Percentiles rank a stretch among this genome's conserved stretches.
Conservation (phyloP, 2,888 invertebrate genomes). For the Leucoptera coffeella region DNA sequence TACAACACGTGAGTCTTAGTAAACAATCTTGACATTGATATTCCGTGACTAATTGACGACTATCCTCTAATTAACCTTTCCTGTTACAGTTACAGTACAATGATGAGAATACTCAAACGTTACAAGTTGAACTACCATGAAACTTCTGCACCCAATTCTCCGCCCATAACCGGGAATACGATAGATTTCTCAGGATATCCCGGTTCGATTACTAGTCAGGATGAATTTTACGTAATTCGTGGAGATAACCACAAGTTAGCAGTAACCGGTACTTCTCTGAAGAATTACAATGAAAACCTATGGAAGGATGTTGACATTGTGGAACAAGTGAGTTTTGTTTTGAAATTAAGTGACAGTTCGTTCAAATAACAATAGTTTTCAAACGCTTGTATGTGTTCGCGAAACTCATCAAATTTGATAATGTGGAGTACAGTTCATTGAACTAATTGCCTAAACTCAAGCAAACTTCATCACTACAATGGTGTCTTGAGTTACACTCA, state of each 20-base stretch:
- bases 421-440: no score
- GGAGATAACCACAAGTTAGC: constrained; percentile 55
- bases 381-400: no score
- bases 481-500: no score
- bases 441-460: no score
- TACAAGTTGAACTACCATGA: constrained; percentile 74
- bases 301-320: constrained; percentile 64
- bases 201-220: constrained; percentile 73
- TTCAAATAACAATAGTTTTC: no score
- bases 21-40: no score
- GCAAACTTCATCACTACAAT: no score
- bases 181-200: constrained; percentile 81
- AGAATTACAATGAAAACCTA: constrained; percentile 64
- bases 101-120: constrained; percentile 78
- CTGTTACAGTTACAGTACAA: constrained; percentile 65
- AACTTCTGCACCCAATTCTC: constrained; percentile 34
- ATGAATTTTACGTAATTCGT: constrained; percentile 71
- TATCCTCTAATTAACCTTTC: no score
- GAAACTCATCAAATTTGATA: no score
- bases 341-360: no score
- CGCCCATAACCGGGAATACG: constrained; percentile 58
- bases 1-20: no score
- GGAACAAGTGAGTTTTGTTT: constrained; percentile 46
- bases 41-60: no score
- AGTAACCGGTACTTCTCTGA: constrained; percentile 72